Evolutionary conservation across 1,140 invertebrate genomes (phyloP).

Genomic region (Trichonephila clavata): DNA sequence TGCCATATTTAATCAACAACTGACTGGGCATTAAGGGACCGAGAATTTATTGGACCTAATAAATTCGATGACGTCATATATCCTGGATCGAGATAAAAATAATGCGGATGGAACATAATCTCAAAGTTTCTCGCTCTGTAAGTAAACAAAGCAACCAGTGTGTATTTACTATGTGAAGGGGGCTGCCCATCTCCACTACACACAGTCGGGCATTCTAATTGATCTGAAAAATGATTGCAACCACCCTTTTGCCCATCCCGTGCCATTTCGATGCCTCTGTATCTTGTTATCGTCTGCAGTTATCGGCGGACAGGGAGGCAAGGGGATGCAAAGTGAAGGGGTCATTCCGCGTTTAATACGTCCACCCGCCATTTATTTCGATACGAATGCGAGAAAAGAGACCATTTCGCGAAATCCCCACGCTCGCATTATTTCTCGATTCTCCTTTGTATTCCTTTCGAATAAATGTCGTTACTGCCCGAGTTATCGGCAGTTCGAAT

Average conservation of each 20-base stretch:
- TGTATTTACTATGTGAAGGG: not conserved
- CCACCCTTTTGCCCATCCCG: not conserved
- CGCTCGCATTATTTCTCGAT: conserved; percentile 12
- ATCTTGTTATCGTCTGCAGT: conserved; percentile 30
- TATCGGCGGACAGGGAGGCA: not conserved
- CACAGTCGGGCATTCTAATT: not conserved
- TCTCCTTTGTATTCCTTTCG: conserved; percentile 43
- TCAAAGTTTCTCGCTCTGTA: too few relatives aligned
- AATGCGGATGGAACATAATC: too few relatives aligned
- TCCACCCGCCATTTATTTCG: conserved; percentile 46
- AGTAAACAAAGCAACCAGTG: not conserved
- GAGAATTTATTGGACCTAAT: too few relatives aligned
- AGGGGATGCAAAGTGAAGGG: conserved; percentile 23
- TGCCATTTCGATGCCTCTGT: not conserved
- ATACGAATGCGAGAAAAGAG: conserved; percentile 28
- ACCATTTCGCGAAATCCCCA: conserved; percentile 18
- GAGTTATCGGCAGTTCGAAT: conserved; percentile 17
- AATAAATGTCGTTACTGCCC: conserved; percentile 30
- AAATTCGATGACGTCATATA: too few relatives aligned
- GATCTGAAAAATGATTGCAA: not conserved
- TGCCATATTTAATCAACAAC: too few relatives aligned
- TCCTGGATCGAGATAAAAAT: too few relatives aligned
- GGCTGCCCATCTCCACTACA: not conserved
- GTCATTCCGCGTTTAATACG: conserved; percentile 44
- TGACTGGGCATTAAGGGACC: too few relatives aligned